A percentile compares a stretch with the other conserved stretches of the same genome.
These are phyloP conservation scores for Morone chrysops DNA, from an alignment of 2,113 vertebrate genomes.

Conservation along the genomic window DNA sequence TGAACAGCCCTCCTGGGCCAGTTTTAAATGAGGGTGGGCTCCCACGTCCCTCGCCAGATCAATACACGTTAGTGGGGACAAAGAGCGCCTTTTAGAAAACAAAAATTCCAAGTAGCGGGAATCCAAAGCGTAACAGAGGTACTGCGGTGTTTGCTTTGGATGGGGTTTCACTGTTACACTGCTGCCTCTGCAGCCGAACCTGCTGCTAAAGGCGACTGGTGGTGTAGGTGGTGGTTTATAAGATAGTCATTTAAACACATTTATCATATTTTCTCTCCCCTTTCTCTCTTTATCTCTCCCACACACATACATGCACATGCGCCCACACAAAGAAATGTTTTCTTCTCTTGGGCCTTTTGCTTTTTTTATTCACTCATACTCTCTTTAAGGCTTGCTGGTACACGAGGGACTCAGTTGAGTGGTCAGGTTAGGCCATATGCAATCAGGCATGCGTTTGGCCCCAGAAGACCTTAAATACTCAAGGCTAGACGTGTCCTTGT, in stretches of 20 bases:
- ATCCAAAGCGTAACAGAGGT: conserved; percentile 61
- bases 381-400: conserved; percentile 52
- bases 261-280: background rate
- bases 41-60: conserved; percentile 49
- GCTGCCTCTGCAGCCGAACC: conserved; percentile 25
- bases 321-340: conserved; percentile 70
- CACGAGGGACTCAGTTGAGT: conserved; percentile 42
- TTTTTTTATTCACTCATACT: conserved; percentile 57
- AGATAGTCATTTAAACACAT: conserved; percentile 13
- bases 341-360: conserved; percentile 55
- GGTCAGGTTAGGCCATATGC: conserved; percentile 35
- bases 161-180: conserved; percentile 63
- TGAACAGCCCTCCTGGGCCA: conserved; percentile 53
- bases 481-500: conserved; percentile 55
- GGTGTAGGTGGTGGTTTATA: conserved; percentile 23
- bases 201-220: conserved; percentile 38
- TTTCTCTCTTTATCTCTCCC: conserved; percentile 23
- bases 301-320: conserved; percentile 14
- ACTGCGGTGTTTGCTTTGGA: conserved; percentile 75
- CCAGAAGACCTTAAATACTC: conserved; percentile 48
- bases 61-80: conserved; percentile 62
- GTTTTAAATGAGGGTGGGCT: conserved; percentile 44
- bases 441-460: conserved; percentile 55
- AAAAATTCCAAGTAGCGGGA: conserved; percentile 59
- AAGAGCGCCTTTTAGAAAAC: conserved; percentile 70